A percentile compares a stretch with the other conserved stretches of the same genome.
Evolutionary conservation across 2,113 vertebrate species (phyloP).

Genomic region (Amblyopsis rosae): DNA sequence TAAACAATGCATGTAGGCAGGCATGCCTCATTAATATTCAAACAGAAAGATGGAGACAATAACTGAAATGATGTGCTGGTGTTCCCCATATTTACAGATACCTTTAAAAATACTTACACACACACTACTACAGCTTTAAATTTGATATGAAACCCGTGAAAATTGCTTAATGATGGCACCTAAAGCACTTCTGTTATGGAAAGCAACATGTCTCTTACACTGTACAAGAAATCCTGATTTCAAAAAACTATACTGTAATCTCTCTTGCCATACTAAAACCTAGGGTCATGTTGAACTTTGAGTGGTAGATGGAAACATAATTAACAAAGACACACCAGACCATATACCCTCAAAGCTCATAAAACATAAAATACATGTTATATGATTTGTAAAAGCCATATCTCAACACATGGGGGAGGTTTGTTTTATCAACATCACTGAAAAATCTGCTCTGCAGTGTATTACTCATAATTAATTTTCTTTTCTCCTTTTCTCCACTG

Average conservation of each 20-base stretch:
- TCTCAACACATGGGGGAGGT: constrained; percentile 38
- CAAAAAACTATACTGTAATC: background rate
- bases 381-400: constrained; percentile 36
- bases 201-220: too few species aligned
- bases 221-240: too few species aligned
- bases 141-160: too few species aligned
- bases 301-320: constrained; percentile 1
- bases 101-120: background rate
- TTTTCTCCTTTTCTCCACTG: constrained; percentile 37
- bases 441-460: constrained; percentile 46
- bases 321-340: background rate
- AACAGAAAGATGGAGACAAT: too few species aligned
- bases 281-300: constrained; percentile 13
- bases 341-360: constrained; percentile 5
- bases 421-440: constrained; percentile 37
- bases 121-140: too few species aligned
- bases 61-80: too few species aligned
- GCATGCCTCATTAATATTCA: too few species aligned
- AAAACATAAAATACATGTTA: constrained; percentile 20
- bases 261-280: constrained; percentile 3
- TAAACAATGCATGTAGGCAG: too few species aligned
- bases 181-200: too few species aligned
- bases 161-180: too few species aligned
- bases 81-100: too few species aligned
- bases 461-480: constrained; percentile 36